These are phyloP conservation scores for Lophotis ruficrista DNA, from an alignment of 2,113 vertebrate species.

Conservation along the genomic window DNA sequence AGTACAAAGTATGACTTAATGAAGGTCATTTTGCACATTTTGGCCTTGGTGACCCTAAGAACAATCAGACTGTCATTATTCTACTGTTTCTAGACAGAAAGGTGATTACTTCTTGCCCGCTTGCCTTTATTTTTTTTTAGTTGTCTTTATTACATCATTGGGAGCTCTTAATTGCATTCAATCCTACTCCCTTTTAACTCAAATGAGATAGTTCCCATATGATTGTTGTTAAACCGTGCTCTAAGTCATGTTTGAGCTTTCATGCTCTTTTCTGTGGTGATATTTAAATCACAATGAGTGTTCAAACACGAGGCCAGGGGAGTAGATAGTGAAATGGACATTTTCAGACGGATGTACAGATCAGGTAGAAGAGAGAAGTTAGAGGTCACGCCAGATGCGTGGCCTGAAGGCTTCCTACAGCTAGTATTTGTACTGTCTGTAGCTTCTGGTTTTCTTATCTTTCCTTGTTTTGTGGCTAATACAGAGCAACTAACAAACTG, in stretches of 20 bases:
- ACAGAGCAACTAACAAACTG: neutral
- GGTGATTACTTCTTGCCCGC: slow-evolving; percentile 25
- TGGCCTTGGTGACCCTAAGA: slow-evolving; percentile 70
- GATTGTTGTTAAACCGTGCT: neutral
- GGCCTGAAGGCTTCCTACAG: neutral
- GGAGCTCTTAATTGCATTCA: slow-evolving; percentile 47
- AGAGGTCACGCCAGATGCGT: neutral
- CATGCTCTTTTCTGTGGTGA: neutral
- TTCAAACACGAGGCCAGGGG: neutral
- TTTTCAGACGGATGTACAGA: neutral
- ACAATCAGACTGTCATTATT: slow-evolving; percentile 39
- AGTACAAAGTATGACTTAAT: slow-evolving; percentile 73
- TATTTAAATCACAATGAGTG: neutral
- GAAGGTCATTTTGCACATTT: slow-evolving; percentile 76
- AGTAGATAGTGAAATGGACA: neutral
- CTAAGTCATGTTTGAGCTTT: neutral
- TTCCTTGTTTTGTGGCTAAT: neutral
- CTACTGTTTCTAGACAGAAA: slow-evolving; percentile 50
- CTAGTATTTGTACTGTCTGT: neutral
- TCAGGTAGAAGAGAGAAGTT: neutral
- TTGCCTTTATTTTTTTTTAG: neutral
- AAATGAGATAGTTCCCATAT: slow-evolving; percentile 2
- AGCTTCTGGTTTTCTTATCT: neutral
- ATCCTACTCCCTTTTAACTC: slow-evolving; percentile 9
- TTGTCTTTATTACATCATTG: slow-evolving; percentile 37